phyloP scores from a whole-genome alignment of 2,797 vertebrate species.

The Neoniphon sammara region DNA sequence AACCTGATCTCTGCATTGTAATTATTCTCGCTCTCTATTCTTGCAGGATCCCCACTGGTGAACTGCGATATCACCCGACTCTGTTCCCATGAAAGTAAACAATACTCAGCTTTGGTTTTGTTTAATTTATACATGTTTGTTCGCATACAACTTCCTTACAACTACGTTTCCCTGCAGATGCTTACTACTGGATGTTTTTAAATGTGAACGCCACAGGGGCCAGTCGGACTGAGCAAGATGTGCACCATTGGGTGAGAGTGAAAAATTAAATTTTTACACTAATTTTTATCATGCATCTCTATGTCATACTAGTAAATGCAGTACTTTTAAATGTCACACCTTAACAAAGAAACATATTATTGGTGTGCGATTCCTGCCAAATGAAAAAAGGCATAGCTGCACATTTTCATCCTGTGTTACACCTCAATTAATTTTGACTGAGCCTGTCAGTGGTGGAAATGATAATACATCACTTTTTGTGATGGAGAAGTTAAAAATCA shows the following conservation, averaged over 20 bases:
- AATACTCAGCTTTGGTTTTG: not conserved
- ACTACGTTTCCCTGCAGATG: conserved; percentile 50
- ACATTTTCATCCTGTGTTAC: conserved; percentile 22
- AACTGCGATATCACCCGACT: conserved; percentile 68
- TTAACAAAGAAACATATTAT: not conserved
- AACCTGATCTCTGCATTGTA: too few relatives aligned
- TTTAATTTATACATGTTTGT: not conserved
- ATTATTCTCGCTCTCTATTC: not conserved
- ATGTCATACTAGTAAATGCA: too few relatives aligned
- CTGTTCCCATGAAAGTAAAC: conserved; percentile 72
- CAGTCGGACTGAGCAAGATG: conserved; percentile 12
- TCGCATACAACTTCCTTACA: not conserved
- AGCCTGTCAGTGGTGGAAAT: not conserved
- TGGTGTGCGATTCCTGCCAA: not conserved
- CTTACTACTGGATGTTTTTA: conserved; percentile 75
- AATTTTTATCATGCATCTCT: too few relatives aligned
- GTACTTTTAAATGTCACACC: conserved; percentile 19
- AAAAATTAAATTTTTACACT: not conserved
- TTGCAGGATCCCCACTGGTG: conserved; percentile 35
- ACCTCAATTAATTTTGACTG: not conserved
- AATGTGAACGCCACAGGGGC: conserved; percentile 2
- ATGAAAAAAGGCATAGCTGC: not conserved
- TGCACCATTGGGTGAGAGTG: conserved; percentile 66
- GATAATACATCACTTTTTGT: not conserved
- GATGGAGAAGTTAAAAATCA: too few relatives aligned